Base-by-base conservation (phyloP, 2,888 invertebrate species). In the Pseudanteris insignis region DNA sequence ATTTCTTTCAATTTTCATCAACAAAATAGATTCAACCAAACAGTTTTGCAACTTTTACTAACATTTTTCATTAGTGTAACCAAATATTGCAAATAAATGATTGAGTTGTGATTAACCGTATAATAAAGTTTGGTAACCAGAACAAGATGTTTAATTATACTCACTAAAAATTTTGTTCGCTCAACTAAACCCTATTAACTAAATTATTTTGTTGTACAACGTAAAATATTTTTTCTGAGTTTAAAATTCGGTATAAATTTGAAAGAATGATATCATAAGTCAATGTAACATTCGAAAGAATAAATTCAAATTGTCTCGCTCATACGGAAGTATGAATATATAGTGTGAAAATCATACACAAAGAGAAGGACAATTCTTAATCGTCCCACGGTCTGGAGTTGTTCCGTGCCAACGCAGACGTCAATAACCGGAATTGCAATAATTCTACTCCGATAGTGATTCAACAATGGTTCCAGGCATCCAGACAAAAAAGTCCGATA, bases 371-470 rank as follows among this genome's bases (percentile, higher is more conserved):
- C 47, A 37, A 59, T 51, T 59, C 50, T 51, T 41, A 40, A 51
- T 58, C 59, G 59, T 59, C 59, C 59, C 46, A 59, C 59, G 59
- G 32, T 30, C 21, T 15, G 21, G 34, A 53, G 38, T 33, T 9
- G 41, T 13, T 36, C 14, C 18, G 46, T 51, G 59, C 59, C 59
- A 59, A 59, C 59, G 59, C 59, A 59, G 53, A 51, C 14, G 53
- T 53, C 59, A 59, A 59, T 59, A 59, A 59, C 59, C 59, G 59
- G 59, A 59, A 59, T 59, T 32, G 51, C 41, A 59, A 53, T 59
- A 59, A 47, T 53, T 59, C 47, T 53, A 28, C 29, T 47, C 36
- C 41, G 59, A 51, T 59, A 51, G 46, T 40, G 51, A 58, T 58
- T 58, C 58, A 51, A 58, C 58, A 58, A 58, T 51, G 29, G 48